Evolutionary conservation across 2,888 invertebrate genomes (phyloP), one percentile per base, ranked within the genome.

Genomic region (Muscina levida): DNA sequence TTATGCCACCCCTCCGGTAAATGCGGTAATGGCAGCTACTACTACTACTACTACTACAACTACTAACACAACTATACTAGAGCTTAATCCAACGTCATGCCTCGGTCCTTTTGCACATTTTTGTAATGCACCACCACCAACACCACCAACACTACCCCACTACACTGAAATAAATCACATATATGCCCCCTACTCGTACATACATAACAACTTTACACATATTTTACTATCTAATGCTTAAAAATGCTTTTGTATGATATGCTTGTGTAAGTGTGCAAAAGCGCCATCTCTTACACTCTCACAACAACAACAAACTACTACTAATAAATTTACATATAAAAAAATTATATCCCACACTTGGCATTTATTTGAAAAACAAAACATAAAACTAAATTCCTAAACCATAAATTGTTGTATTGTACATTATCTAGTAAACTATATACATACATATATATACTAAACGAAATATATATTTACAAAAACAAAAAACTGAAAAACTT

Each of bases 361-460:
- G 62, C 62, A 62, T 62, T 62, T 62, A 62, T 42, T 42, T 37
- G 17, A 44, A n/a, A 44, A 44, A 44, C 44, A 11, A 44, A 44
- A 44, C 11, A 51, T 19, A 22, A 51, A 51, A 24, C 53, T 53
- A 53, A 31, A 53, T 13, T 53, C 53, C 53, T 24, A 53, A 75
- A 65, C 72, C 13, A 57, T 46, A 75, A 72, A 82, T 79, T 79
- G 72, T 76, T 44, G 44, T 59, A 78, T 68, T 75, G 66, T 67
- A 74, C 65, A 81, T 70, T 70, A 75, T 74, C 56, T 70, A 80
- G 46, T 78, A 62, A 44, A 56, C 44, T 71, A 56, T 73, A 75
- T 66, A 31, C 31, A n/a, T 31, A 31, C 31, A 31, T 31, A 62
- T 46, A 53, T 56, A 72, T 17, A 48, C 80, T n/a, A n/a, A n/a